Conservation (phyloP, 2,113 vertebrate species). For the Hemichromis elongatus region DNA sequence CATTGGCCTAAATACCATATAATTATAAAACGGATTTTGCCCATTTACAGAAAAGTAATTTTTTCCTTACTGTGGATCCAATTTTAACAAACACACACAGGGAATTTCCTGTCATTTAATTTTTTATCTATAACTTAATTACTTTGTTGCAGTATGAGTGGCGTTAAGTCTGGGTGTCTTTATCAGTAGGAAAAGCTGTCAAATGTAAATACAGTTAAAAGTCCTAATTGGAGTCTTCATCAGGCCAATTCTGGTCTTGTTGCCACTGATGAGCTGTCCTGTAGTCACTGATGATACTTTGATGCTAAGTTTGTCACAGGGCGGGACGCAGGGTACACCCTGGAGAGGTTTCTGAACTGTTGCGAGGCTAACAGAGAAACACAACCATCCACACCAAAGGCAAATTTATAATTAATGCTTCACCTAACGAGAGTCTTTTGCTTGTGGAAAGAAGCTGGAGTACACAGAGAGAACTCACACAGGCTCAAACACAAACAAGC, state of each 20-base stretch:
- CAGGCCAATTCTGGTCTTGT: not conserved
- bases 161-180: not conserved
- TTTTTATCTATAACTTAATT: not conserved
- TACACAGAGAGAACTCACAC: not conserved
- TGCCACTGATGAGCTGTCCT: not conserved
- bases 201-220: not conserved
- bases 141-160: not conserved
- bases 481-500: not conserved
- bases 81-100: not conserved
- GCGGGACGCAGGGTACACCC: not conserved
- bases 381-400: not conserved
- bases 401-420: not conserved
- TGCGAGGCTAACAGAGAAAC: not conserved
- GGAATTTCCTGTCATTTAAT: not conserved
- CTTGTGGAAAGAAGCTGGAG: not conserved
- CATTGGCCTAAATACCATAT: not conserved
- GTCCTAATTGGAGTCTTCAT: not conserved
- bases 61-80: not conserved
- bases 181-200: not conserved
- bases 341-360: fast-evolving
- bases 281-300: not conserved
- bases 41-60: not conserved
- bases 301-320: not conserved
- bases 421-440: not conserved
- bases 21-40: not conserved